A percentile compares a stretch with the other conserved stretches of the same genome.
Conservation (phyloP, 2,888 invertebrate species). For the Teleogryllus oceanicus region DNA sequence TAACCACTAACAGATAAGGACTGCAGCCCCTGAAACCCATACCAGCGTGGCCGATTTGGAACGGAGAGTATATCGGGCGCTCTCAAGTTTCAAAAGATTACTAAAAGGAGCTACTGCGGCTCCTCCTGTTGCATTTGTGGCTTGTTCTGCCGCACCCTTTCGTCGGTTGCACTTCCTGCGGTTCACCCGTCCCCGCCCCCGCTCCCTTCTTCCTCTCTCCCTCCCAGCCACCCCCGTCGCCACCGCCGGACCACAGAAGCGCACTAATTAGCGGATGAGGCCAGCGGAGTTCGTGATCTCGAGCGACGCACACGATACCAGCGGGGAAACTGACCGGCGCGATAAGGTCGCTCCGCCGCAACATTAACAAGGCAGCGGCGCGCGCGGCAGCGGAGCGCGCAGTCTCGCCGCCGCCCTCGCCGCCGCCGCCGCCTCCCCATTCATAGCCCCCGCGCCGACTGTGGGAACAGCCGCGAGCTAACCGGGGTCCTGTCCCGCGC, state of each 20-base stretch:
- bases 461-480: slow-evolving; percentile 18
- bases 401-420: neutral
- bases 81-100: too few relatives aligned
- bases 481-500: neutral
- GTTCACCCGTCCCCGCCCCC: neutral
- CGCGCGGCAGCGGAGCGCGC: neutral
- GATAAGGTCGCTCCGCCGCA: neutral
- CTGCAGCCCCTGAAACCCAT: too few relatives aligned
- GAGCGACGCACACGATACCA: too few relatives aligned
- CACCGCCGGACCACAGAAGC: neutral
- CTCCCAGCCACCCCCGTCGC: neutral
- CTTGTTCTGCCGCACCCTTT: too few relatives aligned
- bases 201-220: neutral
- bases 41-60: too few relatives aligned
- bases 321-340: neutral
- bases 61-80: too few relatives aligned
- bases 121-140: too few relatives aligned
- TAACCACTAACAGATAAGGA: too few relatives aligned
- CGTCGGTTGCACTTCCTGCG: neutral
- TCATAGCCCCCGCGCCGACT: slow-evolving; percentile 6
- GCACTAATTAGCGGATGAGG: neutral
- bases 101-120: too few relatives aligned
- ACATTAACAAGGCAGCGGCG: slow-evolving; percentile 6
- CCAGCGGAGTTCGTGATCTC: neutral
- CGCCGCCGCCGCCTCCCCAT: neutral